Evolutionary conservation across 2,113 vertebrate species (phyloP).

Genomic region (Trichomycterus rosablanca): DNA sequence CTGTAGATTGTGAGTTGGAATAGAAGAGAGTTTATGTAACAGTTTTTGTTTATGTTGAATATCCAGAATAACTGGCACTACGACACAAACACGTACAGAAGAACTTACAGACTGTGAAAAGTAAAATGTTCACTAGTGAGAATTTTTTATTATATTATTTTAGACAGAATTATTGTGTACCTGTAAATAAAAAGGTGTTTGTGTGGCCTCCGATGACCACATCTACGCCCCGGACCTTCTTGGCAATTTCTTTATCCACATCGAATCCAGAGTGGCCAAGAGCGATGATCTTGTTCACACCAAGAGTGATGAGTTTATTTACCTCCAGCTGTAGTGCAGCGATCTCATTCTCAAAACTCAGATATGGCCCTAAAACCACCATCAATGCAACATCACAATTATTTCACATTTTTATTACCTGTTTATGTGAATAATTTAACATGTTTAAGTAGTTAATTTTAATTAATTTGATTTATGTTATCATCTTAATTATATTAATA

Average conservation of each 20-base stretch:
- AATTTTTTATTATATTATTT: no score
- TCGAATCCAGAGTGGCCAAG: constrained; percentile 90
- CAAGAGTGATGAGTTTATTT: constrained; percentile 71
- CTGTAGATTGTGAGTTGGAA: no score
- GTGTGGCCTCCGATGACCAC: constrained; percentile 88
- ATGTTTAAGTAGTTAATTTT: no score
- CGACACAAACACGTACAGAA: no score
- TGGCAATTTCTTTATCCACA: constrained; percentile 77
- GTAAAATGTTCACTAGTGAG: no score
- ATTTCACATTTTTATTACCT: not conserved
- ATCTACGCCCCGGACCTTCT: constrained; percentile 81
- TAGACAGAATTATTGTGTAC: constrained; percentile 65
- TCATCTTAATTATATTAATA: no score
- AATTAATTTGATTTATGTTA: no score
- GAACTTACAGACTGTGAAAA: no score
- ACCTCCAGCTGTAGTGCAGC: constrained; percentile 74
- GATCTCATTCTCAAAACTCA: constrained; percentile 84
- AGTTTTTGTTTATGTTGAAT: no score
- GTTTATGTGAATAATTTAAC: no score
- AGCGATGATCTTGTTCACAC: constrained; percentile 86
- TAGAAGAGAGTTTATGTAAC: no score
- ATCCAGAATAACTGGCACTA: no score
- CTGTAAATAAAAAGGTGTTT: constrained; percentile 92
- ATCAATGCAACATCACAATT: not conserved
- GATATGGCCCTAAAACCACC: constrained; percentile 49